A percentile compares a stretch with the other conserved stretches of the same genome.
Evolutionary conservation across 1,140 invertebrate genomes (phyloP).

Genomic region (Tetragnatha versicolor): DNA sequence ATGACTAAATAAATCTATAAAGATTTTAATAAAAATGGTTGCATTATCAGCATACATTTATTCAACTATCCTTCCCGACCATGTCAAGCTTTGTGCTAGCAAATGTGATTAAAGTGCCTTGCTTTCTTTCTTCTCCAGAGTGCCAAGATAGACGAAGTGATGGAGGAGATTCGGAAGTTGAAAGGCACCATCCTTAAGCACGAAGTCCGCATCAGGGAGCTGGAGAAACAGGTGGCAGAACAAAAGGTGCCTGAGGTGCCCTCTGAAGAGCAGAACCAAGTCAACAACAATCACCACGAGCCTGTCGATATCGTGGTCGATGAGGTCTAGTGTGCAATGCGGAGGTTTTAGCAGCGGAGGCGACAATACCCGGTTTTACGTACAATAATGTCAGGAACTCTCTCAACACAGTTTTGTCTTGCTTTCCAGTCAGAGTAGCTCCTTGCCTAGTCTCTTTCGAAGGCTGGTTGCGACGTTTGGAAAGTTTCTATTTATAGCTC

Average conservation of each 20-base stretch:
- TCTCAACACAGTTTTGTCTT: not conserved
- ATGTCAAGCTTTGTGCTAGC: no score
- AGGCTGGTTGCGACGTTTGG: conserved; percentile 30
- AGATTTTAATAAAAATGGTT: no score
- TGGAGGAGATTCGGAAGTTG: conserved; percentile 85
- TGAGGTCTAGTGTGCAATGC: conserved; percentile 29
- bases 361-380: not conserved
- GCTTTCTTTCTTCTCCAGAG: conserved; percentile 57
- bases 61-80: no score
- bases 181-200: conserved; percentile 94
- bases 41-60: no score
- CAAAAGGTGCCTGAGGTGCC: not conserved
- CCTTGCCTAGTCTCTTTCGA: not conserved
- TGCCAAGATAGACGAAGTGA: conserved; percentile 79
- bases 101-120: no score
- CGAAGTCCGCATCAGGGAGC: conserved; percentile 82
- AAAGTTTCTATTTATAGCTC: conserved; percentile 41
- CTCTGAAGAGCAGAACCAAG: conserved; percentile 35
- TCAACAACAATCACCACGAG: conserved; percentile 51
- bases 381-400: not conserved
- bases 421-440: conserved; percentile 35
- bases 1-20: no score
- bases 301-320: conserved; percentile 26
- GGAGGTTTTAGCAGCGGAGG: not conserved
- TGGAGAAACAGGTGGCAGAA: conserved; percentile 69